Percentiles rank a stretch among this genome's conserved stretches.
Conservation (phyloP, 1,140 invertebrate genomes). For the Cydia pomonella region DNA sequence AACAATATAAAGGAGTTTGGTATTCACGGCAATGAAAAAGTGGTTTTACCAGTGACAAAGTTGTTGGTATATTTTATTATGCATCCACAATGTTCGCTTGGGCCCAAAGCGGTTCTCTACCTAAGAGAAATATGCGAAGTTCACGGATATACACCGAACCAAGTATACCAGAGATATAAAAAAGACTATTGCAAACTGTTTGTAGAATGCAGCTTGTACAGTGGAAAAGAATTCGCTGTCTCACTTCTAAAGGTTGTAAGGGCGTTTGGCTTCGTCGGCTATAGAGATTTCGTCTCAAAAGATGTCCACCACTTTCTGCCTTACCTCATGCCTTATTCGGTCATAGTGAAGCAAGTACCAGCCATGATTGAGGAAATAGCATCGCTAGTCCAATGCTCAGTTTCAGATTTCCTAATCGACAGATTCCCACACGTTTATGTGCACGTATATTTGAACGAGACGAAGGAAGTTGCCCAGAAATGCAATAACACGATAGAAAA, state of each 20-base stretch:
- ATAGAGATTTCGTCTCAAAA: slow-evolving; percentile 82
- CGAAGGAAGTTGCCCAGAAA: slow-evolving; percentile 77
- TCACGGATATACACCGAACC: slow-evolving; percentile 81
- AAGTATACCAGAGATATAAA: slow-evolving; percentile 85
- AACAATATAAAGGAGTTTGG: slow-evolving; percentile 80
- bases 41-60: slow-evolving; percentile 82
- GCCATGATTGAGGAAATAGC: slow-evolving; percentile 83
- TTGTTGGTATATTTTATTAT: slow-evolving; percentile 85
- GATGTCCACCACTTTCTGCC: slow-evolving; percentile 83
- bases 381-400: slow-evolving; percentile 80
- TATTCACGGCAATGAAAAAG: slow-evolving; percentile 65
- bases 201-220: slow-evolving; percentile 81
- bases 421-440: slow-evolving; percentile 85
- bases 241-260: slow-evolving; percentile 78
- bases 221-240: slow-evolving; percentile 75
- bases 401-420: slow-evolving; percentile 81
- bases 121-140: slow-evolving; percentile 82
- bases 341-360: slow-evolving; percentile 77
- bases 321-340: slow-evolving; percentile 81
- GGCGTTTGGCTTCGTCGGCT: slow-evolving; percentile 82
- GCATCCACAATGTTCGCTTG: slow-evolving; percentile 83
- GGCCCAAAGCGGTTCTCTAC: slow-evolving; percentile 82
- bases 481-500: slow-evolving; percentile 82
- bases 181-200: slow-evolving; percentile 84
- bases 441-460: slow-evolving; percentile 83